A percentile compares a stretch with the other conserved stretches of the same genome.
Conservation (phyloP, 2,797 vertebrate species). For the Melanotaenia boesemani region DNA sequence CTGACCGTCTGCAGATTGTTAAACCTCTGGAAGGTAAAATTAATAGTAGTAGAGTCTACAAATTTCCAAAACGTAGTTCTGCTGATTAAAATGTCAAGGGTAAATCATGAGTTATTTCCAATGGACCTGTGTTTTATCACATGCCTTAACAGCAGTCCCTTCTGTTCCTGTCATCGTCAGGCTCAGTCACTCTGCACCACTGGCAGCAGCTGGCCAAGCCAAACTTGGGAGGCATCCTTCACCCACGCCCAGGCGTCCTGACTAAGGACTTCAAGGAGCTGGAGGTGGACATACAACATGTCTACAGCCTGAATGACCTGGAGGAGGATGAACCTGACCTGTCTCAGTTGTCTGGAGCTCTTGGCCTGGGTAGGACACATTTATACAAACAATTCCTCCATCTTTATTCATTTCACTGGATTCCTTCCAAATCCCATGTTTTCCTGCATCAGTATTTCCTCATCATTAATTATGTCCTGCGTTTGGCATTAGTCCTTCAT, state of each 20-base stretch:
- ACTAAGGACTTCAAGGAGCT: conserved; percentile 92
- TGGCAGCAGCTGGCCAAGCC: conserved; percentile 92
- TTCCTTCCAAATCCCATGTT: neutral
- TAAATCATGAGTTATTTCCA: neutral
- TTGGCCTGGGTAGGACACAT: conserved; percentile 79
- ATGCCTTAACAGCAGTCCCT: neutral
- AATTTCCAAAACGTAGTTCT: too few species aligned
- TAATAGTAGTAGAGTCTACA: neutral
- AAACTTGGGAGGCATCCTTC: conserved; percentile 87
- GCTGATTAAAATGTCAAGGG: too few species aligned
- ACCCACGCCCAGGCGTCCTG: conserved; percentile 86
- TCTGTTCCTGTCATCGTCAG: conserved; percentile 61
- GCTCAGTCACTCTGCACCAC: conserved; percentile 89
- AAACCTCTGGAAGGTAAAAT: conserved; percentile 90
- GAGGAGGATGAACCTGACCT: conserved; percentile 90
- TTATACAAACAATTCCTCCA: neutral
- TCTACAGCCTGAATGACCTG: conserved; percentile 90
- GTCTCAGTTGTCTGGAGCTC: conserved; percentile 65
- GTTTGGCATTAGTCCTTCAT: neutral
- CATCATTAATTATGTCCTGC: neutral
- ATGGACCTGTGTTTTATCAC: neutral
- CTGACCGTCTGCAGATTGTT: conserved; percentile 90
- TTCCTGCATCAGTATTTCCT: neutral
- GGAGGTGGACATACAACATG: conserved; percentile 87
- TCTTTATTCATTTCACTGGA: neutral